A percentile compares a stretch with the other conserved stretches of the same genome.
These are phyloP conservation scores for Limonius californicus DNA, from an alignment of 1,140 invertebrate species.

Conservation along the genomic window DNA sequence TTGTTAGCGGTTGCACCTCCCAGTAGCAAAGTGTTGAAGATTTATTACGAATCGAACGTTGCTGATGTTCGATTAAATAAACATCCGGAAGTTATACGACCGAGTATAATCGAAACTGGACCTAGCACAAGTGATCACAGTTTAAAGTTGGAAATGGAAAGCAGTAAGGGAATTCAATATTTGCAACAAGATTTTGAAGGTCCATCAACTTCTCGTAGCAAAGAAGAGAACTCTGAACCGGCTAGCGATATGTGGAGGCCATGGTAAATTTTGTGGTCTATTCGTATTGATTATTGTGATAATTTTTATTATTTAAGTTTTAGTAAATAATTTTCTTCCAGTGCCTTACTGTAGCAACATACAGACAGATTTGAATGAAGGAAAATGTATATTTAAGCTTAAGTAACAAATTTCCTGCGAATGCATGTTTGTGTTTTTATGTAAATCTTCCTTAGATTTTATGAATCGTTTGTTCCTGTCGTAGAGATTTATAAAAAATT, in stretches of 20 bases:
- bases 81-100: neutral
- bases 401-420: neutral
- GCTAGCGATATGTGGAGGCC: conserved; percentile 38
- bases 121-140: neutral
- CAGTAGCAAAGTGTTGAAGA: conserved; percentile 1
- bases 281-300: neutral
- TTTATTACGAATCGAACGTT: neutral
- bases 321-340: too few species aligned
- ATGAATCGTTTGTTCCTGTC: too few species aligned
- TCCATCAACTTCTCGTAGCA: neutral
- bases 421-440: neutral
- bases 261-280: conserved; percentile 27
- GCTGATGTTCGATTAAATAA: neutral
- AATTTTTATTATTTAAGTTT: too few species aligned
- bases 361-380: too few species aligned
- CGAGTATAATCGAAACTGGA: neutral
- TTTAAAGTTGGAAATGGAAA: neutral
- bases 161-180: too few species aligned
- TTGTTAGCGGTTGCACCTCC: conserved; percentile 9
- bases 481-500: too few species aligned
- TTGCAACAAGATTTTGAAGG: neutral
- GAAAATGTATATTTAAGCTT: neutral
- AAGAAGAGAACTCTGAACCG: neutral
- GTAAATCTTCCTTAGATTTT: too few species aligned
- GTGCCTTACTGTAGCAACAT: too few species aligned